A percentile compares a stretch with the other conserved stretches of the same genome.
phyloP scores from a whole-genome alignment of 2,797 vertebrate species.

The Mormyrops boulengeri region DNA sequence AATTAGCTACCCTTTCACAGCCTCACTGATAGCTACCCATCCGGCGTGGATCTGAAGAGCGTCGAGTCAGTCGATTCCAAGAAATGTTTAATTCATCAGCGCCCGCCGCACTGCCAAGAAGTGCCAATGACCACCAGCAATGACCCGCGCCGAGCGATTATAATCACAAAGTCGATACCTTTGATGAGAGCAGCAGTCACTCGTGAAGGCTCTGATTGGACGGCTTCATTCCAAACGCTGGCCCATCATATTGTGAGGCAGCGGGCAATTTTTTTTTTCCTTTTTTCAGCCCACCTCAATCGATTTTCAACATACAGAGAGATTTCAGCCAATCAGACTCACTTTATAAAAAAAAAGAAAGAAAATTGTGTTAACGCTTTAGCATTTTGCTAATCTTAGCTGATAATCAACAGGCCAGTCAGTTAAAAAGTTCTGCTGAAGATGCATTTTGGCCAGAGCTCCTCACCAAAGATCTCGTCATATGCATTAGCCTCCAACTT shows the following conservation, averaged over 20 bases:
- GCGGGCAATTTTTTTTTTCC: not conserved
- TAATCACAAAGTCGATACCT: slow-evolving; percentile 22
- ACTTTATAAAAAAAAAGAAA: not conserved
- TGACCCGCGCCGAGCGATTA: slow-evolving; percentile 18
- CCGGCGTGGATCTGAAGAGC: not conserved
- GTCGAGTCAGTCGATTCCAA: slow-evolving; percentile 12
- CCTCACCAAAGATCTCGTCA: not conserved
- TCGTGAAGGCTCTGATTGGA: slow-evolving; percentile 18
- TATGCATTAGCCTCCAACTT: not conserved
- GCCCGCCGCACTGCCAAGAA: slow-evolving; percentile 10
- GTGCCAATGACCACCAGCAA: slow-evolving; percentile 17
- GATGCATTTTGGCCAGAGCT: not conserved
- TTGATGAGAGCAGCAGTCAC: slow-evolving; percentile 16
- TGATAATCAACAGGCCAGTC: not conserved
- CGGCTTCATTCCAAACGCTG: not conserved
- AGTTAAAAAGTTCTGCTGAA: not conserved
- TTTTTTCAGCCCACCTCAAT: not conserved
- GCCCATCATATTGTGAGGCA: not conserved
- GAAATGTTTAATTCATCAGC: slow-evolving; percentile 22
- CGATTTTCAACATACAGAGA: not conserved
- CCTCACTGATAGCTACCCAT: not conserved
- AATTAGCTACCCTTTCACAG: not conserved
- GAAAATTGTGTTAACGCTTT: not conserved
- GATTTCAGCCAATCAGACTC: not conserved
- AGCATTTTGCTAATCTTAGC: not conserved